Conservation (phyloP, 2,113 vertebrate species). For the Willisornis vidua region DNA sequence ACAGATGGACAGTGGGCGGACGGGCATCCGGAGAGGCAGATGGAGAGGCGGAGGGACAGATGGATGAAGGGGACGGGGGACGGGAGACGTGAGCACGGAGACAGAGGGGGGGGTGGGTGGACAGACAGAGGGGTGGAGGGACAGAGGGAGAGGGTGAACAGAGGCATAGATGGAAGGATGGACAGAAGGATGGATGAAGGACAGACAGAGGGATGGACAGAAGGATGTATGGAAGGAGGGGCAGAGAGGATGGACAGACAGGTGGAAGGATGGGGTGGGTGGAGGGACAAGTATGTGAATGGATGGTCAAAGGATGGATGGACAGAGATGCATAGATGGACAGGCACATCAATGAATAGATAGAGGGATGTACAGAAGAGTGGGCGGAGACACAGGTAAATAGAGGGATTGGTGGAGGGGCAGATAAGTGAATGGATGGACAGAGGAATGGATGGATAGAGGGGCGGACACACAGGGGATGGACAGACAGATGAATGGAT, state of each 20-base stretch:
- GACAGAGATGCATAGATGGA: neutral
- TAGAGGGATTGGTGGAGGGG: neutral
- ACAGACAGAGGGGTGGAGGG: neutral
- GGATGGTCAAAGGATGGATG: neutral
- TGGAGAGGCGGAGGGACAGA: neutral
- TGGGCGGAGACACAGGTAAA: neutral
- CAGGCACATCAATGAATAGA: neutral
- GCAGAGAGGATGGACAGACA: neutral
- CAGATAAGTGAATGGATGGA: too few species aligned
- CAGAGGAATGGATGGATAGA: neutral
- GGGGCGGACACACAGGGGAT: too few species aligned
- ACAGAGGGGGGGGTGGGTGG: neutral
- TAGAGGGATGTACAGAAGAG: neutral
- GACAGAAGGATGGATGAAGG: neutral
- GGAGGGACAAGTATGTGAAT: too few species aligned
- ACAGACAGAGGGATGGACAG: neutral
- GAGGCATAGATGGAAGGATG: neutral
- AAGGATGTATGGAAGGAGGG: neutral
- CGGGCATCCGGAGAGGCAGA: neutral
- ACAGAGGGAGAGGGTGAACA: accelerated
- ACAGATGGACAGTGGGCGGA: conserved; percentile 8
- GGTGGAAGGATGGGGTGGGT: neutral
- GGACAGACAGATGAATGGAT: neutral
- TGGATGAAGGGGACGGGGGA: neutral
- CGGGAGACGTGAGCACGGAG: neutral